Evolutionary conservation across 2,888 invertebrate species (phyloP).

Genomic region (Phragmatobia fuliginosa): DNA sequence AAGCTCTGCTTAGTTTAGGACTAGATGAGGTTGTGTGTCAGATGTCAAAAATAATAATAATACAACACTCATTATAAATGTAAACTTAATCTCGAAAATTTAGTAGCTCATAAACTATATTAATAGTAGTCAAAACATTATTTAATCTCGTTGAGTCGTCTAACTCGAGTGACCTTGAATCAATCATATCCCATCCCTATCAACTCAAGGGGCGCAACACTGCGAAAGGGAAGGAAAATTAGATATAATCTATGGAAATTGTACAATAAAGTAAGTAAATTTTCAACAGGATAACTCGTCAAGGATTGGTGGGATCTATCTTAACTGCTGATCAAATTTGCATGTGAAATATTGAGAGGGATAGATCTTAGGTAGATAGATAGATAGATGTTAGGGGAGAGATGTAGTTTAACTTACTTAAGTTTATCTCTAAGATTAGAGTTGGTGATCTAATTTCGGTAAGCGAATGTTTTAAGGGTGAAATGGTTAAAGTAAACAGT

Average conservation of each 20-base stretch:
- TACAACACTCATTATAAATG: neutral
- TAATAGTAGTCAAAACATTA: neutral
- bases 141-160: neutral
- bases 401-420: conserved; percentile 1
- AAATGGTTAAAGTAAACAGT: neutral
- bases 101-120: neutral
- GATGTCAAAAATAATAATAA: too few species aligned
- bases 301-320: conserved; percentile 34
- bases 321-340: conserved; percentile 36
- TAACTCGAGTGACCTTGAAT: neutral
- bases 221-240: conserved; percentile 43
- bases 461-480: conserved; percentile 3
- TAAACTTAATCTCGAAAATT: neutral
- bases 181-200: neutral
- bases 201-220: conserved; percentile 14
- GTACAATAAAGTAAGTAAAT: conserved; percentile 47
- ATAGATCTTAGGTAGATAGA: too few species aligned
- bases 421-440: conserved; percentile 10
- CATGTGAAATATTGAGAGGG: conserved; percentile 18
- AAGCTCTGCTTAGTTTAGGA: too few species aligned
- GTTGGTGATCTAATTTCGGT: conserved; percentile 8
- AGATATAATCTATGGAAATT: conserved; percentile 50
- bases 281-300: conserved; percentile 31
- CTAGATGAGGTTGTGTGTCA: too few species aligned
- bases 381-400: conserved; percentile 1